Evolutionary conservation across 2,888 invertebrate species (phyloP).

Genomic region (Nymphalis c-album): DNA sequence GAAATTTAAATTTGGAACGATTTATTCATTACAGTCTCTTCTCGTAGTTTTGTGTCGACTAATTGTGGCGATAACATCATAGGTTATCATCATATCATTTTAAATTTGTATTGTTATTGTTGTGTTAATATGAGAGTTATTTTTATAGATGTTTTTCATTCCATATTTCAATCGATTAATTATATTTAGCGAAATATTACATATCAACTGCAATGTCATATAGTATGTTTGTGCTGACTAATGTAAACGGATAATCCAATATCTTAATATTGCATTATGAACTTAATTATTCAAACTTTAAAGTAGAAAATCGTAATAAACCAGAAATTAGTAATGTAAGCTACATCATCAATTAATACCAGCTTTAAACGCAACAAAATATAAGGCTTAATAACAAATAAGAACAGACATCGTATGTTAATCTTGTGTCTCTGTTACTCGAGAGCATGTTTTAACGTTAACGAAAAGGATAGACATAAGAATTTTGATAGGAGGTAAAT

Average conservation of each 20-base stretch:
- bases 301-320: background rate
- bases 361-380: constrained; percentile 10
- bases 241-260: background rate
- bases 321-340: constrained; percentile 16
- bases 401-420: background rate
- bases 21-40: no score
- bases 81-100: no score
- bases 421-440: constrained; percentile 11
- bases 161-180: no score
- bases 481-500: constrained; percentile 3
- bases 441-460: background rate
- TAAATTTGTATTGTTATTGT: no score
- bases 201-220: background rate
- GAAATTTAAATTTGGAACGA: no score
- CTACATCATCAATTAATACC: constrained; percentile 25
- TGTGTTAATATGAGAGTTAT: no score
- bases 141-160: no score
- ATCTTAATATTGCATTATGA: background rate
- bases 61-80: no score
- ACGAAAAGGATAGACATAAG: background rate
- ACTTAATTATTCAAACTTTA: constrained; percentile 5
- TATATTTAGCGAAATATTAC: no score
- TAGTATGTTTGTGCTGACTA: constrained; percentile 5
- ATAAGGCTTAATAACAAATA: background rate
- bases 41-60: no score